Evolutionary conservation across 37 sponge, comb jelly and placozoan species (phyloP).

Genomic region (Eunapius fragilis): DNA sequence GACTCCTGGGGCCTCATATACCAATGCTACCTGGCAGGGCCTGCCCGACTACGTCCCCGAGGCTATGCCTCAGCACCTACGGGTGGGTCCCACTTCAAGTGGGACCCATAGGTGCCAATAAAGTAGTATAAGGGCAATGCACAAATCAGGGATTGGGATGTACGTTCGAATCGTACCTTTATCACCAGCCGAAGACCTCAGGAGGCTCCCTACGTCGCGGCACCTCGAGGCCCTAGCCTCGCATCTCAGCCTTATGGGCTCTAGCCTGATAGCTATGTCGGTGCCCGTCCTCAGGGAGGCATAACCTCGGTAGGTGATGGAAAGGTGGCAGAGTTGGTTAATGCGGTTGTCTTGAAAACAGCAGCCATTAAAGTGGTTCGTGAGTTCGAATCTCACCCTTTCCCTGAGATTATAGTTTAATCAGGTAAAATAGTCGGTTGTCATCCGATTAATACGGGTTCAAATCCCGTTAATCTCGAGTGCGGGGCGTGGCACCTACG

Average conservation of each 20-base stretch:
- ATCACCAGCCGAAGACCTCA: too few species aligned
- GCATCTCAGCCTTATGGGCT: too few species aligned
- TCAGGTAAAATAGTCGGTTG: constrained; percentile 35
- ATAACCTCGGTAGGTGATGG: not conserved
- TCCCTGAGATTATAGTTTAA: constrained; percentile 34
- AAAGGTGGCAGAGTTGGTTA: constrained; percentile 62
- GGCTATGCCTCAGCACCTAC: too few species aligned
- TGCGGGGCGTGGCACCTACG: not conserved
- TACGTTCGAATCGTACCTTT: too few species aligned
- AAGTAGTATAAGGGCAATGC: constrained; percentile 2
- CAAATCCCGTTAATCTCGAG: constrained; percentile 16
- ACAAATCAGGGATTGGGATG: not conserved
- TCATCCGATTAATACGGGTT: constrained; percentile 35
- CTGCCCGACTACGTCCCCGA: too few species aligned
- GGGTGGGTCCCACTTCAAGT: too few species aligned
- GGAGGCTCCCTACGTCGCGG: too few species aligned
- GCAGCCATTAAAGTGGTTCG: constrained; percentile 8
- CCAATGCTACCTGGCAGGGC: too few species aligned
- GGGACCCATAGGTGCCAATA: not conserved
- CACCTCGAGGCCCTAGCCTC: too few species aligned
- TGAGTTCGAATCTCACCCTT: constrained; percentile 62
- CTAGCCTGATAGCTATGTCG: too few species aligned
- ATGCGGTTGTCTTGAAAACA: constrained; percentile 67
- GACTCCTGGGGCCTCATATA: too few species aligned
- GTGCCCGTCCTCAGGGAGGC: too few species aligned